These are phyloP conservation scores for Poecile atricapillus DNA, from an alignment of 2,113 vertebrate genomes.

Conservation along the genomic window DNA sequence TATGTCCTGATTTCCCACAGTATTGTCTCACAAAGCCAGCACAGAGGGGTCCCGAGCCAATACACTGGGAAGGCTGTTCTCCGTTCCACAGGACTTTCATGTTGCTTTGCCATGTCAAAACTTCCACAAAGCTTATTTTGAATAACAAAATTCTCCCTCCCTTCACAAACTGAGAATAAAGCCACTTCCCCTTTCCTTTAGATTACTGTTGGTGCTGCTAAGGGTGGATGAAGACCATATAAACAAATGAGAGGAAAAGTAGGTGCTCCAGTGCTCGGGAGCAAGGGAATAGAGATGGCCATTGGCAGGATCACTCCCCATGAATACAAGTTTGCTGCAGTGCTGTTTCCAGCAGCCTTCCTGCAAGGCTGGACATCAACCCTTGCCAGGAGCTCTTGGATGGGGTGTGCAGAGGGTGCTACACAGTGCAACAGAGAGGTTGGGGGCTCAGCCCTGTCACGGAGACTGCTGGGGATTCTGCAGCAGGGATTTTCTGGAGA, in stretches of 20 bases:
- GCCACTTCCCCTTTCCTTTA: neutral
- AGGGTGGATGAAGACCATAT: neutral
- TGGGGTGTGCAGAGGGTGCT: rapidly evolving
- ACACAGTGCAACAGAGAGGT: neutral
- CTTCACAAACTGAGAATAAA: neutral
- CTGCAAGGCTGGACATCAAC: neutral
- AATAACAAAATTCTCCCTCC: neutral
- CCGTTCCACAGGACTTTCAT: neutral
- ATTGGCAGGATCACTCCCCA: neutral
- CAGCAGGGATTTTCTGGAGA: neutral
- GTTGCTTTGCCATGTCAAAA: neutral
- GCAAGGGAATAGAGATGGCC: neutral
- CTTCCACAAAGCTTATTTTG: neutral
- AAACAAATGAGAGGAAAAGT: neutral
- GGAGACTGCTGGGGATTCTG: neutral
- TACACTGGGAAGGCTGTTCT: neutral
- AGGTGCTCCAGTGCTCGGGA: neutral
- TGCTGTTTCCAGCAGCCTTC: neutral
- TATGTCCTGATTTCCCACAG: neutral
- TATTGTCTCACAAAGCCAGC: neutral
- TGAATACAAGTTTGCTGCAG: neutral
- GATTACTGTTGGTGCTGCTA: neutral
- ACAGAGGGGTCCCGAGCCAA: neutral
- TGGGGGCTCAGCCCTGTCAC: neutral
- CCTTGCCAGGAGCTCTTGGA: rapidly evolving